phyloP scores from a whole-genome alignment of 2,888 invertebrate species.

The Acronicta alni region DNA sequence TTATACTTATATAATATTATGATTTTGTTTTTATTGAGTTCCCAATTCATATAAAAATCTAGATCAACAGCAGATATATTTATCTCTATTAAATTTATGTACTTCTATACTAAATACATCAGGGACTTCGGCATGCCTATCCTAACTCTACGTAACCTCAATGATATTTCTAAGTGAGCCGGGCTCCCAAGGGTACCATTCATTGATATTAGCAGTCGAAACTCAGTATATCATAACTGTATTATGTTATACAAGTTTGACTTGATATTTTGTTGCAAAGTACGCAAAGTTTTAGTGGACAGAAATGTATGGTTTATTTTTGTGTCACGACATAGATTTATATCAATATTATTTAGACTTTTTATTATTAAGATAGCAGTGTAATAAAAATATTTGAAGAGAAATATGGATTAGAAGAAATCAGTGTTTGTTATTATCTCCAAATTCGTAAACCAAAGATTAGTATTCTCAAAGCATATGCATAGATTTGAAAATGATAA shows the following conservation, averaged over 20 bases:
- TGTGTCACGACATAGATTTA: slow-evolving; percentile 5
- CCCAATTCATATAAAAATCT: slow-evolving; percentile 11
- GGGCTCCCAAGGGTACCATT: slow-evolving; percentile 70
- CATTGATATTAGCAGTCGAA: slow-evolving; percentile 73
- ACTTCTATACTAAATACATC: slow-evolving; percentile 49
- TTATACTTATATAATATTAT: no score
- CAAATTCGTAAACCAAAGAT: no score
- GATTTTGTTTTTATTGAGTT: no score
- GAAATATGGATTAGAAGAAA: no score
- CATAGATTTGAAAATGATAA: slow-evolving; percentile 4
- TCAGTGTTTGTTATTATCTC: no score
- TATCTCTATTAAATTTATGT: slow-evolving; percentile 42
- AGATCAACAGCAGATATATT: slow-evolving; percentile 32
- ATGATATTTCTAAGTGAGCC: slow-evolving; percentile 63
- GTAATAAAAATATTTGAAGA: no score
- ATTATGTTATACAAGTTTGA: slow-evolving; percentile 55
- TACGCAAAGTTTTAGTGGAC: slow-evolving; percentile 41
- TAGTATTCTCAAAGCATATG: no score
- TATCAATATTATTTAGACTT: background rate
- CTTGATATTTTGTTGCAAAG: slow-evolving; percentile 46
- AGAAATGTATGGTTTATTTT: slow-evolving; percentile 24
- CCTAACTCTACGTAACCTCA: slow-evolving; percentile 60
- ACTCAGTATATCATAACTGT: slow-evolving; percentile 64
- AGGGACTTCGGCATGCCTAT: slow-evolving; percentile 52
- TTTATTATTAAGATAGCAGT: background rate